Percentiles rank a stretch among this genome's conserved stretches.
Evolutionary conservation across 2,888 invertebrate genomes (phyloP).

Genomic region (Pseudeuparius sepicola): DNA sequence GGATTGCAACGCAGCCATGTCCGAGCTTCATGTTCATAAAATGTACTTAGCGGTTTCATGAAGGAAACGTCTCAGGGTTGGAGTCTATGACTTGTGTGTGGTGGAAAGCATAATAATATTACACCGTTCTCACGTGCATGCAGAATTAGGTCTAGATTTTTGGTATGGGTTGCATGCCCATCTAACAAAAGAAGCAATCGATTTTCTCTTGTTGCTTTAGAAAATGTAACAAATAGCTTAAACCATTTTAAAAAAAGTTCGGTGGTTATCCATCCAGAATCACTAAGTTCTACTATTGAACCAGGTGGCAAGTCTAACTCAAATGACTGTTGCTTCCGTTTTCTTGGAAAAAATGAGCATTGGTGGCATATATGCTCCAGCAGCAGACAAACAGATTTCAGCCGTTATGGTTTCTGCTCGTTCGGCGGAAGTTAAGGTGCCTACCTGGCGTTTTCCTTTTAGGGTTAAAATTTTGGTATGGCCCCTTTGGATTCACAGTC

Average conservation of each 20-base stretch:
- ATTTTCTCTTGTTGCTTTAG: conserved; percentile 11
- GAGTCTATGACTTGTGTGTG: conserved; percentile 26
- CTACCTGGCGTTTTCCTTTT: conserved; percentile 16
- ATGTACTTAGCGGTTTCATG: conserved; percentile 8
- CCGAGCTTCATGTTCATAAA: conserved; percentile 17
- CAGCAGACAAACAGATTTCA: conserved; percentile 6
- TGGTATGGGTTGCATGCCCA: conserved; percentile 19
- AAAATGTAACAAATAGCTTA: conserved; percentile 14
- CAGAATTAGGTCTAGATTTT: conserved; percentile 29
- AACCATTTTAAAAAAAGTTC: conserved; percentile 17
- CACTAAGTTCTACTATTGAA: conserved; percentile 13
- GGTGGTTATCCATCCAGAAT: conserved; percentile 13
- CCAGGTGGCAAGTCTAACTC: conserved; percentile 22
- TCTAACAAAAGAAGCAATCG: conserved; percentile 16
- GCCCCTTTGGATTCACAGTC: conserved; percentile 7
- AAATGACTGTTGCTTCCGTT: conserved; percentile 19
- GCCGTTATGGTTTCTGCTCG: neutral
- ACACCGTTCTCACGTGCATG: conserved; percentile 27
- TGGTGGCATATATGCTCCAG: conserved; percentile 5
- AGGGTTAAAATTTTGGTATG: conserved; percentile 2
- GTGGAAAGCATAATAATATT: conserved; percentile 29
- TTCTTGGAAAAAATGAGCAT: conserved; percentile 9
- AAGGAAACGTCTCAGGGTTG: conserved; percentile 14
- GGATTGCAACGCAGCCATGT: conserved; percentile 25
- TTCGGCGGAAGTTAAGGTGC: conserved; percentile 19